Base-by-base conservation (phyloP, 2,113 vertebrate genomes). In the Crypturellus undulatus region DNA sequence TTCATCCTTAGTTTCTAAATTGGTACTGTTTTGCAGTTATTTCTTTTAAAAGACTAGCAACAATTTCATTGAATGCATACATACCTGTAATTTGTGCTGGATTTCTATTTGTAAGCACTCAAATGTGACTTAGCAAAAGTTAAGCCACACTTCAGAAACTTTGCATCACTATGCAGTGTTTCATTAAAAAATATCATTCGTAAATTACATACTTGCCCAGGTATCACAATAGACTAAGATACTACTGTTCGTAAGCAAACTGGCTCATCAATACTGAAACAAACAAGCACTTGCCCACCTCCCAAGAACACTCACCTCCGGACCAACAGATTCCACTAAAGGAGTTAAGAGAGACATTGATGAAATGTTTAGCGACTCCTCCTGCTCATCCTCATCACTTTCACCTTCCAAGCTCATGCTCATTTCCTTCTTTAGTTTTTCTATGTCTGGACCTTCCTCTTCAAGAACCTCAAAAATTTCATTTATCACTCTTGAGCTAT, bases 321-420 rank as follows among this genome's bases (percentile, higher is more conserved):
- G 98, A 96, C 98, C 98, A 85, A 99, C 99, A 3, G 99, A 99
- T 96, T 99, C 99, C n/a, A 97, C 98, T 67, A 99, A 93, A 2
- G 99, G 99, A n/a, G 98, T 94, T 54, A 99, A 98, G n/a, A 99
- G 95, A 59, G 99, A 99, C 99, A 99, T 99, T 3, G 99, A 99
- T 40, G 99, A 99, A 97, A 99, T 99, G 78, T 99, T 99, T 75
- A 99, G 94, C 4, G 98, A 97, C 80, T 99, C 99, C 90, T 98
- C 98, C 42, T 97, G 97, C 24, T 98, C 96, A 68, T 96, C 97
- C 17, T 97, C 97, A 7, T 97, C 97, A 87, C 98, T 98, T 47
- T 98, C 98, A 51, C 69, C 89, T 84, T 95, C 97, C 52, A 95
- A 79, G 91, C 54, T 98, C 81, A 84, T 77, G 51, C 93, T 97